These are phyloP conservation scores for Catajapyx aquilonaris DNA, from an alignment of 1,140 invertebrate species.

Conservation along the genomic window DNA sequence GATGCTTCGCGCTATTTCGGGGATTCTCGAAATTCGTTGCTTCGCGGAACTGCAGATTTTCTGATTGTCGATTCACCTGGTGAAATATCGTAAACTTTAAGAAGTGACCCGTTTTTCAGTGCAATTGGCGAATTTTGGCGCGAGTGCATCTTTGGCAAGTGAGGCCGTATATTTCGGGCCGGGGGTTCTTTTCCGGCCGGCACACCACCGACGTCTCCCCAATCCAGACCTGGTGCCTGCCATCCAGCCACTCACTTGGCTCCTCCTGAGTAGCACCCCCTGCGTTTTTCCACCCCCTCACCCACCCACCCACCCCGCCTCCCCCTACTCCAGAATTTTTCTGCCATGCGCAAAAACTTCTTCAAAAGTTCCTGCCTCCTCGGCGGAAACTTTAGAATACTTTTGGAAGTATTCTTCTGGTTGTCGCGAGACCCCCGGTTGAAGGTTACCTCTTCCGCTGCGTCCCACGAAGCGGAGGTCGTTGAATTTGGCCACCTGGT, in stretches of 20 bases:
- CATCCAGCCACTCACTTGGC: too few relatives aligned
- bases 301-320: not conserved
- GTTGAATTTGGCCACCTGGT: constrained; percentile 94
- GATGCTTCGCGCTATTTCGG: too few relatives aligned
- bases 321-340: constrained; percentile 4
- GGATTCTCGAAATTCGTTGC: too few relatives aligned
- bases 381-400: not conserved
- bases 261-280: too few relatives aligned
- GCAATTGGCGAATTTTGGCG: too few relatives aligned
- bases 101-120: not conserved
- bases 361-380: not conserved
- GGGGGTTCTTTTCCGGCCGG: too few relatives aligned
- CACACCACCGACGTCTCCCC: too few relatives aligned
- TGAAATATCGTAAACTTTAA: not conserved
- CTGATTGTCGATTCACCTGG: too few relatives aligned
- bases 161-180: too few relatives aligned
- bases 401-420: not conserved
- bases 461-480: constrained; percentile 92
- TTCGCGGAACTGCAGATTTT: too few relatives aligned
- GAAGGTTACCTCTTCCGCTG: constrained; percentile 67
- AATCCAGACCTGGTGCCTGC: too few relatives aligned
- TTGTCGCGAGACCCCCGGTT: not conserved
- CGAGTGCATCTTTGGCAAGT: too few relatives aligned
- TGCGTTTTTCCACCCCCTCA: not conserved
- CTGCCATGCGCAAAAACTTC: constrained; percentile 9